Evolutionary conservation across 2,113 vertebrate species (phyloP), one percentile per base, ranked within the genome.

Genomic region (Leuciscus idus): DNA sequence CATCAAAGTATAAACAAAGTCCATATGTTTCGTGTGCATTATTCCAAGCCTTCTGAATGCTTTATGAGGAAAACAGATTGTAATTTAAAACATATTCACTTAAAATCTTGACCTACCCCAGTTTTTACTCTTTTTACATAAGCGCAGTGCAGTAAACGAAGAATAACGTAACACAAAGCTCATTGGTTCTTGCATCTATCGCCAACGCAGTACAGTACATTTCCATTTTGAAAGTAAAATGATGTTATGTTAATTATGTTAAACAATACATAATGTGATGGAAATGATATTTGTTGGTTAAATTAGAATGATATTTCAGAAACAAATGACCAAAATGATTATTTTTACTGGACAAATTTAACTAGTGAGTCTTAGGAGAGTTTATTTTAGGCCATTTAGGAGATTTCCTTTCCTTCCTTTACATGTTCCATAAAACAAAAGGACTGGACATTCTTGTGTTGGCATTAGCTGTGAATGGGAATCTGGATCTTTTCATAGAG

Each of bases 381-480:
- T 48, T 74, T 26, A 7, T 74, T 48, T 74, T 74, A 5, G 4
- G 4, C 10, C 70, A 73, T 26, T 26, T 26, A 26, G 30, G 30
- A 33, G 30, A 33, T 15, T 39, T 36, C 68, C 33, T 23, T 72
- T 70, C 23, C 39, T 12, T n/a, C 11, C 72, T 28, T 15, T 4
- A 48, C n/a, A 33, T 46, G 79, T 28, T 43, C 23, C 12, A 19
- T 48, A 48, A 64, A 81, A 50, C 46, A 82, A 68, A 13, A 23
- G 15, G 28, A 66, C 39, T 21, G 36, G 21, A 26, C 72, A 66
- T 81, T 66, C 66, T 66, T 81, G n/a, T 30, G 43, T 50, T 66
- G 61, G n/a, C 39, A 48, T 81, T 66, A 81, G 59, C 79, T 81
- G 39, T 46, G 36, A 81, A 43, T 19, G 80, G 26, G n/a, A 66